Evolutionary conservation across 2,797 vertebrate genomes (phyloP), one percentile per base, ranked within the genome.

Genomic region (Meda fulgida): DNA sequence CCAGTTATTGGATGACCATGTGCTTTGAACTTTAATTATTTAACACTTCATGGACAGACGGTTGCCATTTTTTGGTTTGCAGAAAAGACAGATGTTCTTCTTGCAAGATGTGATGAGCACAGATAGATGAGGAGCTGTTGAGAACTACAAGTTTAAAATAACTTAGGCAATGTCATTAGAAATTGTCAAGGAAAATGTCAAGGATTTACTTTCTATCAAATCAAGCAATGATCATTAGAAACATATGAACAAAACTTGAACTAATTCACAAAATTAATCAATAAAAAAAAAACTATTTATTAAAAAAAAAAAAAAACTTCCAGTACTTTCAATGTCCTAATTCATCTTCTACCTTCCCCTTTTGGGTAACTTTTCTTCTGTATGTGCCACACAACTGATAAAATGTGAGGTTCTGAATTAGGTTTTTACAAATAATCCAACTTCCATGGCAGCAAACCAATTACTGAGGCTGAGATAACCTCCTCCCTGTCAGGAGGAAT

Each of bases 351-450:
- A 91, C 31, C n/a, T 40, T 26, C 29, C 84, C 29, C 65, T 81
- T 84, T 82, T 85, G 31, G 13, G 78, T 38, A 72, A 71, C 21
- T 29, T 65, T 76, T 72, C 75, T 84, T 84, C 88, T 73, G 73
- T 75, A 83, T 86, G 84, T 88, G 83, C 80, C 76, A 66, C 72
- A 69, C 63, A 26, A 19, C 89, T 88, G 89, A 90, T 89, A 89
- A 89, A 88, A 89, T 81, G 76, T 76, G 70, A 87, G 87, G 71
- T 80, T 85, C 80, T 86, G 85, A 87, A 89, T 89, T 83, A 88
- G 88, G 81, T 89, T 90, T 48, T 90, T 87, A 93, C 93, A 94
- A 95, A 95, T 94, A 93, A 95, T 94, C 94, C 93, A 92, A 87
- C 87, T 91, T 88, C 91, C 87, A 87, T 91, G 91, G 91, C 92